phyloP scores from a whole-genome alignment of 2,888 invertebrate species.

The Pyrochroa serraticornis region DNA sequence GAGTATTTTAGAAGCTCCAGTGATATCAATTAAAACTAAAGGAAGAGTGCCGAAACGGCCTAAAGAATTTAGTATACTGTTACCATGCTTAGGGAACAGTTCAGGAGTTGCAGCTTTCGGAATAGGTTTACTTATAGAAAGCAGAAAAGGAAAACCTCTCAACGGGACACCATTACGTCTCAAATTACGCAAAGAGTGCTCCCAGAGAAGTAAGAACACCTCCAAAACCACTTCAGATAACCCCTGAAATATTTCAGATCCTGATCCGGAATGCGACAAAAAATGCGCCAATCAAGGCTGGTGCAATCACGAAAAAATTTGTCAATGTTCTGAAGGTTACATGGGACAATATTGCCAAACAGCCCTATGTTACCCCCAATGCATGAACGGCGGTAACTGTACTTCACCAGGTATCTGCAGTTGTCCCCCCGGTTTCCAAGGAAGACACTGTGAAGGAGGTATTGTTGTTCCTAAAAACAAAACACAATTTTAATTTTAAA shows the following conservation, averaged over 20 bases:
- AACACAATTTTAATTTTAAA: neutral
- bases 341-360: constrained; percentile 90
- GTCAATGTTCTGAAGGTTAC: constrained; percentile 88
- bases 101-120: constrained; percentile 88
- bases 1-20: constrained; percentile 83
- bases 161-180: constrained; percentile 87
- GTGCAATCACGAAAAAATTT: constrained; percentile 83
- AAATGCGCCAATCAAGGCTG: constrained; percentile 86
- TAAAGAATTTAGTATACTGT: constrained; percentile 87
- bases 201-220: constrained; percentile 80
- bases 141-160: constrained; percentile 77
- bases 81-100: constrained; percentile 86
- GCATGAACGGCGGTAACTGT: constrained; percentile 92
- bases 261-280: constrained; percentile 88
- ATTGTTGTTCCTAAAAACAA: constrained; percentile 16
- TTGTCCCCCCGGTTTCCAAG: constrained; percentile 89
- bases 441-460: constrained; percentile 91
- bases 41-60: constrained; percentile 85
- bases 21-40: constrained; percentile 83
- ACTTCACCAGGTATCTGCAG: constrained; percentile 88
- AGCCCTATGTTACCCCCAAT: constrained; percentile 89
- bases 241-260: constrained; percentile 61
- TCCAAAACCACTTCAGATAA: neutral
- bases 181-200: constrained; percentile 90
- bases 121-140: constrained; percentile 84